Percentiles rank a stretch among this genome's conserved stretches.
Conservation (phyloP, 2,113 vertebrate genomes). For the Psephotus haematonotus region DNA sequence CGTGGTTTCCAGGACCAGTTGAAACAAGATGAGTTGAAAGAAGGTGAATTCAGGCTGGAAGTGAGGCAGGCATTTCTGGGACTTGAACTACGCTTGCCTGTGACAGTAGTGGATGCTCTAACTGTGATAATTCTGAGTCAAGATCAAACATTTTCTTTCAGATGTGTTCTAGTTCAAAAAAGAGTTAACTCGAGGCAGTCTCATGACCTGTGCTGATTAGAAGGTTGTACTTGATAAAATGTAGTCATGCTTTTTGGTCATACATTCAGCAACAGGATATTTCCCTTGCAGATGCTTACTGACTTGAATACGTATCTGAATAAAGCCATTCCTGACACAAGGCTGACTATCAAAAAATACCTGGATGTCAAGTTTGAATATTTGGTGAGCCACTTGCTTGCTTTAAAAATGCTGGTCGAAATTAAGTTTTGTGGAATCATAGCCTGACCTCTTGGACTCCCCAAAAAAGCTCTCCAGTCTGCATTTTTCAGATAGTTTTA, state of each 20-base stretch:
- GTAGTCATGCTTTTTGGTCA: neutral
- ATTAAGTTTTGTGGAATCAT: neutral
- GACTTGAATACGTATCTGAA: conserved; percentile 96
- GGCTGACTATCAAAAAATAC: conserved; percentile 97
- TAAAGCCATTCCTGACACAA: conserved; percentile 97
- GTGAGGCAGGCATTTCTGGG: neutral
- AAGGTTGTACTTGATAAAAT: neutral
- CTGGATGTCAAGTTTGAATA: conserved; percentile 99
- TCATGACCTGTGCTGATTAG: neutral
- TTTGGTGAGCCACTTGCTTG: conserved; percentile 79
- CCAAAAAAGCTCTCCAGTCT: neutral
- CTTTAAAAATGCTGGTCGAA: neutral
- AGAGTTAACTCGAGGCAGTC: neutral
- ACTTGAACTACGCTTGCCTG: neutral
- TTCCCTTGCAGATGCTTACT: conserved; percentile 89
- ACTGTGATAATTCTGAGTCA: neutral
- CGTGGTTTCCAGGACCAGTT: neutral
- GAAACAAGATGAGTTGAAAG: neutral
- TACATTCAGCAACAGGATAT: neutral
- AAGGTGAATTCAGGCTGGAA: neutral
- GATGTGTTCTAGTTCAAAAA: neutral
- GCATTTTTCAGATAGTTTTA: neutral
- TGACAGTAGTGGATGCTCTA: neutral
- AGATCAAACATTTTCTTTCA: neutral
- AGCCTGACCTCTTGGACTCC: neutral